phyloP scores from a whole-genome alignment of 1,140 invertebrate species.

The Bombus pascuorum region DNA sequence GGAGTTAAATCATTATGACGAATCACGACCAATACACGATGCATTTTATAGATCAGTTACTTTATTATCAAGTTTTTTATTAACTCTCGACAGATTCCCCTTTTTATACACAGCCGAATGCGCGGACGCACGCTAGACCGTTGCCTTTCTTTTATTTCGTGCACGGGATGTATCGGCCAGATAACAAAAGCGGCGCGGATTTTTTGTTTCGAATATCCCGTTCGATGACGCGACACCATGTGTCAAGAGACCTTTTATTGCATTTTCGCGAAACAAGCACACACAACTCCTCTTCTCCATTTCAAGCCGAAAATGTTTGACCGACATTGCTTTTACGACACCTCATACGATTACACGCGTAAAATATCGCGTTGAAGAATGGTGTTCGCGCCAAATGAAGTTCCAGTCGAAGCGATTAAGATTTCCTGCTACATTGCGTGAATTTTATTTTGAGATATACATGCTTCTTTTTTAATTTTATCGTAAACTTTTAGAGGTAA shows the following conservation, averaged over 20 bases:
- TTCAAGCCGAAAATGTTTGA: constrained; percentile 12
- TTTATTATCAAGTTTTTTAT: constrained; percentile 9
- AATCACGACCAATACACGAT: too few relatives aligned
- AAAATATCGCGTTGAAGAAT: constrained; percentile 9
- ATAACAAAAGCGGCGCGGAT: constrained; percentile 7
- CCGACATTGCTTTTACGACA: constrained; percentile 10
- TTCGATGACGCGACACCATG: constrained; percentile 22
- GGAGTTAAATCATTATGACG: too few relatives aligned
- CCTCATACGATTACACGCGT: constrained; percentile 1
- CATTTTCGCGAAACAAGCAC: constrained; percentile 15
- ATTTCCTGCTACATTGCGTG: not conserved
- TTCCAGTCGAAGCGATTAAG: not conserved
- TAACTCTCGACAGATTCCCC: not conserved
- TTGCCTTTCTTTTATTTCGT: constrained; percentile 13
- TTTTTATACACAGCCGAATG: too few relatives aligned
- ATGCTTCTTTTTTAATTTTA: not conserved
- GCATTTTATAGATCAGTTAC: not conserved
- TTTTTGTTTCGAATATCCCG: constrained; percentile 18
- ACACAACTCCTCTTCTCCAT: not conserved
- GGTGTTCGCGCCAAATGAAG: too few relatives aligned
- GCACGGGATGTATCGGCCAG: constrained; percentile 5
- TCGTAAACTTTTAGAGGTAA: not conserved
- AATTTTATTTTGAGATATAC: not conserved
- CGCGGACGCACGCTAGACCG: not conserved
- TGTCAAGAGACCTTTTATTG: constrained; percentile 35